Base-by-base conservation (phyloP, 1,140 invertebrate genomes). In the Drosophila burlai region DNA sequence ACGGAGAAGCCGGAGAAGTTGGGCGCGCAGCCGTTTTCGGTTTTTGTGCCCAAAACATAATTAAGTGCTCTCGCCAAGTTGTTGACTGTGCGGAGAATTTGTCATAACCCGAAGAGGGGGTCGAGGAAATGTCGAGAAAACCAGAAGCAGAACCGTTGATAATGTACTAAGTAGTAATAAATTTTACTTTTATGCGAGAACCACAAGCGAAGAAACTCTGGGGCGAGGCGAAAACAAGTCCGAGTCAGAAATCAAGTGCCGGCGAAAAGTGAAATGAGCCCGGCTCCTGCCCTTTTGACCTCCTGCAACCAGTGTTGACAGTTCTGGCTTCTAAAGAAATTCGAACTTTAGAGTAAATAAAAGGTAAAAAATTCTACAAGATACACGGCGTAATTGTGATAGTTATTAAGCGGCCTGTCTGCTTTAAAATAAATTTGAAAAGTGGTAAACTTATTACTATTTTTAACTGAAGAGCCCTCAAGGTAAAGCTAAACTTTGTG, bases 101-200 rank as follows among this genome's bases (percentile, higher is more conserved):
- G 82, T 85, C 82, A 85, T 84, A 84, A 73, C 63, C 58, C 34
- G 46, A 15, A 4, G 9, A 16, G 15, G 21, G 21, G 13, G 4
- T 1, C 9, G 29, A 52, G 71, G 24, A 42, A 54, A 43, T 40
- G 29, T 45, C 16, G 36, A 40, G 52, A 16, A 31, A 26, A 42
- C 50, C 36, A 63, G 52, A 55, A 61, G 54, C 57, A 54, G 40
- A 80, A 68, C 73, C 65, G 85, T 79, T 89, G 73, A 81, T 90
- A 80, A 79, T 84, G 76, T 73, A 85, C 86, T 80, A 90, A 90
- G 76, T 67, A 73, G 85, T 73, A 76, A 90, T 90, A 90, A 90
- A 90, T 90, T 90, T 90, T 90, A 90, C 85, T 90, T 90, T 90
- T 90, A 89, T 62, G 72, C 76, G 50, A 71, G 73, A 81, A 77